Conservation (phyloP, 2,888 invertebrate genomes). For the Odiellus spinosus region DNA sequence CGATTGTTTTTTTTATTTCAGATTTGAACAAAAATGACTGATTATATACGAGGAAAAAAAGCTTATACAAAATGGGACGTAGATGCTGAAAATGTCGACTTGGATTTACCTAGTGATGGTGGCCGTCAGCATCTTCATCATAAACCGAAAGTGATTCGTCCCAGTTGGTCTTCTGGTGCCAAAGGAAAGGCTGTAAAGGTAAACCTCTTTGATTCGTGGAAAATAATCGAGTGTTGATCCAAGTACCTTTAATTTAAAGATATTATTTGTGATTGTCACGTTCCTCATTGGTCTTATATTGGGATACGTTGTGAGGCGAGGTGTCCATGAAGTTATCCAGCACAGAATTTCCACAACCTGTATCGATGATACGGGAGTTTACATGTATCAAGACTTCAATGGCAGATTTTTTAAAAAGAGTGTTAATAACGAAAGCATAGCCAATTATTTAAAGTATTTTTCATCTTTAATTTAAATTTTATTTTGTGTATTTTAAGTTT, state of each 20-base stretch:
- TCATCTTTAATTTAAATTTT: neutral
- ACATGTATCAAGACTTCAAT: neutral
- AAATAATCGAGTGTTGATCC: slow-evolving; percentile 1
- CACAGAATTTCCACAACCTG: neutral
- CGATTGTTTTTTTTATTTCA: too few species aligned
- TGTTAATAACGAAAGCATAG: neutral
- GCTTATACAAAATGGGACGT: slow-evolving; percentile 18
- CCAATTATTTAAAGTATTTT: neutral
- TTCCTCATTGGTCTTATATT: slow-evolving; percentile 6
- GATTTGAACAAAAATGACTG: slow-evolving; percentile 16
- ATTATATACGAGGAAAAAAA: slow-evolving; percentile 17
- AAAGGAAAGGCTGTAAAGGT: slow-evolving; percentile 16
- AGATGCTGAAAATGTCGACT: slow-evolving; percentile 16
- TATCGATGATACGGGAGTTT: neutral
- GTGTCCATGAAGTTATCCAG: slow-evolving; percentile 4
- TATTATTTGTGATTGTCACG: slow-evolving; percentile 2
- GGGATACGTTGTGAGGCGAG: slow-evolving; percentile 5
- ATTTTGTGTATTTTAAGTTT: neutral
- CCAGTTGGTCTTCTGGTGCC: slow-evolving; percentile 12
- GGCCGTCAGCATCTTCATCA: neutral
- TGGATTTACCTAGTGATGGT: slow-evolving; percentile 7
- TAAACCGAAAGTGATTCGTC: slow-evolving; percentile 1
- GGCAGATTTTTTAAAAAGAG: neutral
- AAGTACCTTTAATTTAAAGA: slow-evolving; percentile 1
- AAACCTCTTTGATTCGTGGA: neutral